Evolutionary conservation across 2,888 invertebrate species (phyloP), one percentile per base, ranked within the genome.

Genomic region (Epinotia nisella): DNA sequence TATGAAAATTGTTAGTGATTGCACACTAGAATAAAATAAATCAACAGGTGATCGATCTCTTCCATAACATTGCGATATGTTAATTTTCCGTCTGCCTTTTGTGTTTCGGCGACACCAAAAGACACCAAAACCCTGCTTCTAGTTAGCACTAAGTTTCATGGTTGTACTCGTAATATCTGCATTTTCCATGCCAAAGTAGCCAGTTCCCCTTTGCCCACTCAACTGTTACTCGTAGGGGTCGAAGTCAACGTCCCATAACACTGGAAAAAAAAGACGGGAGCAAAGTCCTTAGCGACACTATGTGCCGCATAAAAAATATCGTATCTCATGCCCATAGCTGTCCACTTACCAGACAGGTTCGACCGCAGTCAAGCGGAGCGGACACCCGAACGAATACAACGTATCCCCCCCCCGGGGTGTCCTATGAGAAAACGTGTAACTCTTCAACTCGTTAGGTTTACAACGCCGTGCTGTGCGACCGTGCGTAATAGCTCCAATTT

Each of bases 281-380:
- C 72, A 73, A 73, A 69, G 73, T 11, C 73, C 73, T 58, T 53
- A 62, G 68, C 68, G 73, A 62, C 69, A 73, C 64, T 69, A 69
- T 58, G 51, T 64, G n/a, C 62, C 10, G 58, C 39, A 65, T 73
- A 73, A 73, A 73, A 73, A 73, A 73, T 64, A 73, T 64, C 62
- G 72, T 70, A 70, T 56, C 29, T 17, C 72, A 51, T 68, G 67
- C 56, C 72, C 72, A 62, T 72, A 72, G 67, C 67, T 51, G 72
- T 55, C 13, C 49, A 49, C 55, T 56, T 5, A 56, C 49, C 45
- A 13, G 61, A 68, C 72, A 39, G 49, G 67, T 72, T 49, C 35
- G 41, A 15, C 19, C 45, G 21, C 72, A 39, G 4, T 56, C 55
- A 17, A 62, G 24, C 67, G 61, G 29, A 35, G 55, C 61, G 41